Conservation (phyloP, 1,140 invertebrate species). For the Neodiprion pinetum region DNA sequence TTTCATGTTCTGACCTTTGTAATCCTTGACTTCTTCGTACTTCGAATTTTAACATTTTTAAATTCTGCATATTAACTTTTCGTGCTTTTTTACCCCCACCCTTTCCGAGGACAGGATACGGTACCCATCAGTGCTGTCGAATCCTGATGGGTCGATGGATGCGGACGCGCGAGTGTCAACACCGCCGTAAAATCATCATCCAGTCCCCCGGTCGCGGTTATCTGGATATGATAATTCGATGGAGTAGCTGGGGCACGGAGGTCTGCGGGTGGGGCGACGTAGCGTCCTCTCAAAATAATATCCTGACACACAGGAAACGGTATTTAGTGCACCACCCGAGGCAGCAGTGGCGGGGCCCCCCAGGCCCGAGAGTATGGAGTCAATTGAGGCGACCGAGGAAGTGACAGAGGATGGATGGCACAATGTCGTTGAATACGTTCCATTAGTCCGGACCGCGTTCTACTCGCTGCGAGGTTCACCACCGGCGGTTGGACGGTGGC, state of each 20-base stretch:
- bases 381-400: conserved; percentile 51
- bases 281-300: conserved; percentile 17
- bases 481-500: conserved; percentile 35
- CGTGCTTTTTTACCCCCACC: no score
- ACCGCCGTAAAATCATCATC: no score
- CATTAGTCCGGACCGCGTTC: conserved; percentile 33
- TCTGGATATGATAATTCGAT: neutral
- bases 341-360: conserved; percentile 33
- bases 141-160: no score
- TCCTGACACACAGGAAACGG: conserved; percentile 43
- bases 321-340: conserved; percentile 39
- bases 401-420: conserved; percentile 50
- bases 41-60: no score
- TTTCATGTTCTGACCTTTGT: no score
- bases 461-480: conserved; percentile 37
- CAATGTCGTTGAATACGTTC: conserved; percentile 46
- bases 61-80: no score
- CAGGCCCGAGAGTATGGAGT: conserved; percentile 9
- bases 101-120: no score
- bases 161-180: no score
- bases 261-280: neutral
- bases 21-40: no score
- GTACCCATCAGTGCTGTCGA: no score
- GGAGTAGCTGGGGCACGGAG: neutral
- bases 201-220: no score